Base-by-base conservation (phyloP, 2,113 vertebrate species). In the Phyllopteryx taeniolatus region DNA sequence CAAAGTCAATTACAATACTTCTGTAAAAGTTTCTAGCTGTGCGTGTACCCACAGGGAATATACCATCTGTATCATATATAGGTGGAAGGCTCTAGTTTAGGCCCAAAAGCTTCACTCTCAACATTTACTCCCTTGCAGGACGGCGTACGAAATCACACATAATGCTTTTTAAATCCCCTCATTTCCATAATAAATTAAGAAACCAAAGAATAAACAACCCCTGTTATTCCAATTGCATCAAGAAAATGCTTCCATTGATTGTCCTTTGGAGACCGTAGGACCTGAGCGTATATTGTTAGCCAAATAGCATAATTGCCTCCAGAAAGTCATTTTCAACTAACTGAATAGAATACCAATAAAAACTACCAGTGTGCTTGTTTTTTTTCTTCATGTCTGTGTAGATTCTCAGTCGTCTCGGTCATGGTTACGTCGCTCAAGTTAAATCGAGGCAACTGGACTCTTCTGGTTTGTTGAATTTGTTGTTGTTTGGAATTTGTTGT, bases 161-260 rank as follows among this genome's bases (percentile, higher is more conserved):
- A 42, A 83, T 83, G 79, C 83, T 78, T 76, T 82, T 77, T 82
- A 82, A 86, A 88, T 90, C 85, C 83, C 73, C 75, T 85, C 63
- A 90, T 88, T 87, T 82, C 80, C 88, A 88, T 86, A 86, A 82
- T 79, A 88, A 82, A 85, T 89, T 85, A 79, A 84, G 67, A 68
- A 83, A 76, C 62, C 69, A 8, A 5, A 73, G 74, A 80, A 57
- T 43, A 7, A 75, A 81, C 76, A 76, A 71, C 78, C 79, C 70
- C 75, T 76, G 66, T 69, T 82, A 73, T 70, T 47, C 57, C 47
- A 70, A 70, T 49, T 44, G 10, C 4, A 31, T 11, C 31, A 31
- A 27, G 56, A 59, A 22, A 59, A 31, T 59, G 5, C 56, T 31
- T 31, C 13, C 12, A 14, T 19, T 6, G 22, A 31, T 27, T 59